Conservation (phyloP, 2,888 invertebrate genomes). For the Tillus elongatus region DNA sequence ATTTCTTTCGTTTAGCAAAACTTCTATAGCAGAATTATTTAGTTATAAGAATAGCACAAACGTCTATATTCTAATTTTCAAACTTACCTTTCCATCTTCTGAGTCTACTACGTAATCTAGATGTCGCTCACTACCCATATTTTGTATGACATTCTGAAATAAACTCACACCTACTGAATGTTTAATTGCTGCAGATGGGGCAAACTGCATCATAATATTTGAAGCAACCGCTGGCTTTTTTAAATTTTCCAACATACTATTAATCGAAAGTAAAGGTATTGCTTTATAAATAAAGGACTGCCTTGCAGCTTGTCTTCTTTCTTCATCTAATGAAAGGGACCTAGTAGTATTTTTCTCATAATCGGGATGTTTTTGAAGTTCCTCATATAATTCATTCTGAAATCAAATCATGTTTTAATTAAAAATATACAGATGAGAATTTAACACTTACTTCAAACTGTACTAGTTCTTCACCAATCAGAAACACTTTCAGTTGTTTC, state of each 20-base stretch:
- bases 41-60: no score
- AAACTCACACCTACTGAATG: conserved; percentile 52
- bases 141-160: conserved; percentile 55
- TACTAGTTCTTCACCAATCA: conserved; percentile 47
- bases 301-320: conserved; percentile 48
- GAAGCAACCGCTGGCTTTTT: conserved; percentile 43
- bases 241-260: conserved; percentile 46
- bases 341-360: conserved; percentile 24
- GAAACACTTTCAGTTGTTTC: conserved; percentile 49
- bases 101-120: conserved; percentile 45
- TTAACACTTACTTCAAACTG: conserved; percentile 42
- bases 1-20: no score
- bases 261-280: conserved; percentile 51
- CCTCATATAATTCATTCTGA: conserved; percentile 30
- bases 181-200: conserved; percentile 58
- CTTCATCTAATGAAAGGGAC: conserved; percentile 30
- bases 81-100: conserved; percentile 30
- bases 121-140: conserved; percentile 58
- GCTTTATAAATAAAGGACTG: conserved; percentile 56
- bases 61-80: conserved; percentile 2
- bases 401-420: conserved; percentile 12
- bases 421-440: neutral
- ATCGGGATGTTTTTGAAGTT: conserved; percentile 27
- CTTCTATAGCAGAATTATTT: no score
- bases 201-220: conserved; percentile 50